Evolutionary conservation across 2,797 vertebrate species (phyloP), one percentile per base, ranked within the genome.

Genomic region (Hylomyscus alleni): DNA sequence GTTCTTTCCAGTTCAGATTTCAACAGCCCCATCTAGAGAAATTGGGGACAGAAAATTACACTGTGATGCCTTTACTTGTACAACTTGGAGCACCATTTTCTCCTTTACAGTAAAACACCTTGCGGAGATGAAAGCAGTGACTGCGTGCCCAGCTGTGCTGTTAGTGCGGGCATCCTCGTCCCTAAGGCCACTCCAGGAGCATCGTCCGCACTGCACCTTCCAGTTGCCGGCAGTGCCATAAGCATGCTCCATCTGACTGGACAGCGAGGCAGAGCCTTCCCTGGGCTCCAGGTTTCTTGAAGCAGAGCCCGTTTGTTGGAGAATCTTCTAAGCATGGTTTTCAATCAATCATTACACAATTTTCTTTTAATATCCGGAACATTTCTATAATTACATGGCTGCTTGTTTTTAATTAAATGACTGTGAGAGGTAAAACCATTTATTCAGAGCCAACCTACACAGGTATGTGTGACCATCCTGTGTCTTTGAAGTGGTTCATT

Each of bases 401-500:
- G 94, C 85, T 92, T 56, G 0, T 89, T 97, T 86, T 94, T 84
- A 97, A 91, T 96, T 95, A 98, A 98, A 98, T 95, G 97, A 97
- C 54, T 92, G 91, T 90, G 54, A 90, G 80, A 86, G 88, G 60
- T n/a, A 34, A 96, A 83, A 92, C 58, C 73, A 62, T 75, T 44
- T 65, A 86, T 58, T 73, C 52, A 94, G 94, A 92, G 98, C 97
- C 95, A 97, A 96, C 13, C 50, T 60, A 95, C 77, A 96, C 95
- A 67, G 97, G 56, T 95, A 87, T 97, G 96, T 90, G 65, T 88
- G 94, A 98, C 97, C 96, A 96, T 73, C 5, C 0, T 69, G 82
- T 54, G 91, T 88, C 99, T 99, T 99, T 99, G 99, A 99, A 99
- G 99, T 98, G 98, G 98, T 98, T 98, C 98, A 94, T 98, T 98